phyloP scores from a whole-genome alignment of 2,888 invertebrate species.

The Morinoia aosen region DNA sequence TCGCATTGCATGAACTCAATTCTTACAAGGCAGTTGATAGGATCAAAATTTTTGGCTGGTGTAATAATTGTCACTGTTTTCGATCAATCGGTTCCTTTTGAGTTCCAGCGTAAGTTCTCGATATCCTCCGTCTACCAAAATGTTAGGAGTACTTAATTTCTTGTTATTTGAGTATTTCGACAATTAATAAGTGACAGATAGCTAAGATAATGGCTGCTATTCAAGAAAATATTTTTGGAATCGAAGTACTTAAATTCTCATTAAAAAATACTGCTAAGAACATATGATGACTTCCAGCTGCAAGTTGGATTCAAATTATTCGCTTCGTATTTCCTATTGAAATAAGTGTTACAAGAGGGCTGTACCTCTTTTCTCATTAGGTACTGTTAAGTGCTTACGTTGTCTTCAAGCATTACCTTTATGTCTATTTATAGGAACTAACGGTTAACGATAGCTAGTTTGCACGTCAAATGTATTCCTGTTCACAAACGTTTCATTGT shows the following conservation, averaged over 20 bases:
- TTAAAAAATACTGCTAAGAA: neutral
- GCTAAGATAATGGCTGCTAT: neutral
- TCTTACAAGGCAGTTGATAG: neutral
- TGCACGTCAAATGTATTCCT: neutral
- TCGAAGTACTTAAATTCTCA: neutral
- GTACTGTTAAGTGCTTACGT: neutral
- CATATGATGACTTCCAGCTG: neutral
- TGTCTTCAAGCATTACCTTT: neutral
- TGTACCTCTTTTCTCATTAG: neutral
- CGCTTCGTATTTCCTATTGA: neutral
- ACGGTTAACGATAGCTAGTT: neutral
- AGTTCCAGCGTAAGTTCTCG: neutral
- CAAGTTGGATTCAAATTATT: neutral
- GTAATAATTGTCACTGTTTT: neutral
- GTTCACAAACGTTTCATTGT: neutral
- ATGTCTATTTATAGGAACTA: neutral
- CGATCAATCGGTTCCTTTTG: neutral
- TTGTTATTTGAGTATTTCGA: no score
- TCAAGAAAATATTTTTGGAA: neutral
- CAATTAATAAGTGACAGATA: neutral
- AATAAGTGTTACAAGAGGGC: neutral
- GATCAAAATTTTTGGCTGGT: neutral
- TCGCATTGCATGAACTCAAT: neutral
- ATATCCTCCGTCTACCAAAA: neutral
- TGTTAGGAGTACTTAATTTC: neutral